Conservation (phyloP, 2,113 vertebrate species). For the Calidris pygmaea region DNA sequence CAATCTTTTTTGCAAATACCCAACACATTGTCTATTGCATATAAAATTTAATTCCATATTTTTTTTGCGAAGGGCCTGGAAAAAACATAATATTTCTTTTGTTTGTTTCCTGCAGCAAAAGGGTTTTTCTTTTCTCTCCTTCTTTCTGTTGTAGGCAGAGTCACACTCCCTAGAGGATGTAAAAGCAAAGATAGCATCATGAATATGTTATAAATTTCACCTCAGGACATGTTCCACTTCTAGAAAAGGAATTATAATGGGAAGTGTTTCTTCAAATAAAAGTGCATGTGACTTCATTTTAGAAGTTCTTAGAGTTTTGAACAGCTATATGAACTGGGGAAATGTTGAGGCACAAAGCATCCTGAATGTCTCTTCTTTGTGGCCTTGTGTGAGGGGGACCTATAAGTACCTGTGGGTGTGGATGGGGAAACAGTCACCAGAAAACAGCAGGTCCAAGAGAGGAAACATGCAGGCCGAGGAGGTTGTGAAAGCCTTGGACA, state of each 20-base stretch:
- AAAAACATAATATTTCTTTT: background rate
- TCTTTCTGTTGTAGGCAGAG: background rate
- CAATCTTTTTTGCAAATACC: background rate
- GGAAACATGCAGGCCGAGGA: background rate
- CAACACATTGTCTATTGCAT: background rate
- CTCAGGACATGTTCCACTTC: conserved; percentile 26
- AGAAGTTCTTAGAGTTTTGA: background rate
- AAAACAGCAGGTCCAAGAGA: background rate
- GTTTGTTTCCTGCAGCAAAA: background rate
- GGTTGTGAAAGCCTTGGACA: background rate
- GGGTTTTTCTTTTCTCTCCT: background rate
- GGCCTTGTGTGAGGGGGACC: background rate
- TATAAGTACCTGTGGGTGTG: background rate
- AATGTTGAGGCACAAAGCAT: background rate
- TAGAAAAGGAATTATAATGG: conserved; percentile 12
- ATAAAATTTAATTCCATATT: background rate
- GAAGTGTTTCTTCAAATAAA: conserved; percentile 28
- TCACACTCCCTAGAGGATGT: background rate
- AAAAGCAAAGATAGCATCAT: conserved; percentile 19
- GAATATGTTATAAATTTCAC: conserved; percentile 37
- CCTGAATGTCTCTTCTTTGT: background rate
- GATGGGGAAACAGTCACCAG: background rate
- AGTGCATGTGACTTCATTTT: background rate
- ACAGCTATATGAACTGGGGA: background rate
- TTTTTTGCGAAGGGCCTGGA: background rate